These are phyloP conservation scores for Stictonetta naevosa DNA, from an alignment of 2,113 vertebrate species.

Conservation along the genomic window DNA sequence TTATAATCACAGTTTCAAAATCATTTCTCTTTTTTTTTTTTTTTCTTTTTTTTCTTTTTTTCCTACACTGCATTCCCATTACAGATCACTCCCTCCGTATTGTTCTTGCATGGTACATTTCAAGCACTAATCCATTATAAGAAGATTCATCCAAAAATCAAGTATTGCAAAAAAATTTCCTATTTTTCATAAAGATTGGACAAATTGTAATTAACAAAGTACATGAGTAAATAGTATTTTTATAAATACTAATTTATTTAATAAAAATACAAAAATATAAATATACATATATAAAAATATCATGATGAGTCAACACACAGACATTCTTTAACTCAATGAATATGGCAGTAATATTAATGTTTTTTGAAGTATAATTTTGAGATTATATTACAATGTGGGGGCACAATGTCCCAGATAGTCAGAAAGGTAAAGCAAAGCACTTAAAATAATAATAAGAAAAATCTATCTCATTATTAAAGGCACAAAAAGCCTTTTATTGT, in stretches of 20 bases:
- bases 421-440: slow-evolving; percentile 67
- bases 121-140: background rate
- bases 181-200: background rate
- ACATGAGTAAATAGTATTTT: slow-evolving; percentile 55
- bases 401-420: slow-evolving; percentile 59
- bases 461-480: slow-evolving; percentile 67
- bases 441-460: slow-evolving; percentile 47
- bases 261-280: slow-evolving; percentile 88
- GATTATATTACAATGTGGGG: slow-evolving; percentile 68
- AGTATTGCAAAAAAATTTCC: background rate
- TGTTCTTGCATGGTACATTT: background rate
- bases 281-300: slow-evolving; percentile 87
- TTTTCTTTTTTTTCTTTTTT: background rate
- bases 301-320: slow-evolving; percentile 75
- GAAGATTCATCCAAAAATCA: background rate
- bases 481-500: slow-evolving; percentile 81
- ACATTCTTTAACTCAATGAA: slow-evolving; percentile 81
- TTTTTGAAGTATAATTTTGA: slow-evolving; percentile 56
- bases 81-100: background rate
- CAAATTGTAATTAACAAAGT: slow-evolving; percentile 1
- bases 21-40: background rate
- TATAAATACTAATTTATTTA: slow-evolving; percentile 83
- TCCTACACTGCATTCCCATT: background rate
- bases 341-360: slow-evolving; percentile 75
- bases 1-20: background rate